Conservation (phyloP, 2,113 vertebrate genomes). For the Myodes glareolus region DNA sequence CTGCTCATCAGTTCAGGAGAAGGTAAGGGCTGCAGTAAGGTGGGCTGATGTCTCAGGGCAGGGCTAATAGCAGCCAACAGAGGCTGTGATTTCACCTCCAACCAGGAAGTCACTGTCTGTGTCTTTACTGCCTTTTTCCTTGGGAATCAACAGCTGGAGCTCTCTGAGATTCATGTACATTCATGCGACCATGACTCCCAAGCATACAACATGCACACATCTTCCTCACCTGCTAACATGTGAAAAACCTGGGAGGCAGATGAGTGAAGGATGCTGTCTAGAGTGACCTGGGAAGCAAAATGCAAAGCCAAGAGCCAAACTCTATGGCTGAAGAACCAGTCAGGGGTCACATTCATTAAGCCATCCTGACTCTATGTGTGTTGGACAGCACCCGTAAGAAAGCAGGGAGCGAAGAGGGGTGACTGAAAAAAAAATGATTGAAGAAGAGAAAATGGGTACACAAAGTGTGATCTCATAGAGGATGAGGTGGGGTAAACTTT, state of each 20-base stretch:
- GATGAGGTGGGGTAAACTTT: not conserved
- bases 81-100: not conserved
- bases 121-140: not conserved
- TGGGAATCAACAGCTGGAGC: not conserved
- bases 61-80: not conserved
- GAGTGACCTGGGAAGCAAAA: not conserved
- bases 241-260: not conserved
- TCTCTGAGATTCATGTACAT: not conserved
- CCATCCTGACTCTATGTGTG: not conserved
- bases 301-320: not conserved
- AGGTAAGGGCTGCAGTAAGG: fast-evolving
- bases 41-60: fast-evolving
- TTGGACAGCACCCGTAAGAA: not conserved
- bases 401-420: not conserved
- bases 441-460: not conserved
- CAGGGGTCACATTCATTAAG: fast-evolving
- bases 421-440: not conserved
- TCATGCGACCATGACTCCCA: not conserved
- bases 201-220: not conserved
- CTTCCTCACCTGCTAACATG: not conserved
- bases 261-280: not conserved
- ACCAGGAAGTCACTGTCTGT: not conserved
- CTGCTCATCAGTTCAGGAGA: not conserved
- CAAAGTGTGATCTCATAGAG: no score
- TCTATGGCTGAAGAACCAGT: not conserved